A percentile compares a stretch with the other conserved stretches of the same genome.
phyloP scores from a whole-genome alignment of 2,888 invertebrate genomes.

The Cephus nigrinus region DNA sequence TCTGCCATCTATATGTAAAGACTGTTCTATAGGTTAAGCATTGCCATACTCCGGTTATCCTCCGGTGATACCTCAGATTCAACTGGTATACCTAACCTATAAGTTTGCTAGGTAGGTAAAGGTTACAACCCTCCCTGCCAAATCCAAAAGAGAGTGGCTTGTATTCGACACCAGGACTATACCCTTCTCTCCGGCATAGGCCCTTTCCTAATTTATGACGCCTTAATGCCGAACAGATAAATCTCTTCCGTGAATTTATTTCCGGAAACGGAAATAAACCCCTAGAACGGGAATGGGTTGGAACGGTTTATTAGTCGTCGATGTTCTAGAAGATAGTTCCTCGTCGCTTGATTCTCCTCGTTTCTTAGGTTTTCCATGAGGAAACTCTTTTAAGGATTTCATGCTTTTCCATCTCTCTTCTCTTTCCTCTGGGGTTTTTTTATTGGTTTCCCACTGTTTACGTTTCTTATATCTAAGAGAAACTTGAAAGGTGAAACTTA shows the following conservation, averaged over 20 bases:
- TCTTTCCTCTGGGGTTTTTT: neutral
- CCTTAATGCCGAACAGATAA: conserved; percentile 27
- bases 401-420: neutral
- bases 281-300: neutral
- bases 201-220: conserved; percentile 25
- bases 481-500: neutral
- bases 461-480: neutral
- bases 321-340: neutral
- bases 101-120: neutral
- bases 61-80: neutral
- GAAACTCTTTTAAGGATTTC: neutral
- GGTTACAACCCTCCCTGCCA: neutral
- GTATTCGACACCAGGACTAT: neutral
- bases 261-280: conserved; percentile 8
- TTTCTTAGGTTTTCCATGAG: neutral
- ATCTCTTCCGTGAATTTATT: conserved; percentile 24
- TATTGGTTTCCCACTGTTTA: neutral
- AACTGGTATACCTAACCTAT: neutral
- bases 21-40: neutral
- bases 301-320: conserved; percentile 27
- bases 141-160: neutral
- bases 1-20: neutral
- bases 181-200: neutral
- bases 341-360: neutral
- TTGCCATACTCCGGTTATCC: neutral